Percentiles rank a stretch among this genome's conserved stretches.
These are phyloP conservation scores for Miichthys miiuy DNA, from an alignment of 2,797 vertebrate species.

Conservation along the genomic window DNA sequence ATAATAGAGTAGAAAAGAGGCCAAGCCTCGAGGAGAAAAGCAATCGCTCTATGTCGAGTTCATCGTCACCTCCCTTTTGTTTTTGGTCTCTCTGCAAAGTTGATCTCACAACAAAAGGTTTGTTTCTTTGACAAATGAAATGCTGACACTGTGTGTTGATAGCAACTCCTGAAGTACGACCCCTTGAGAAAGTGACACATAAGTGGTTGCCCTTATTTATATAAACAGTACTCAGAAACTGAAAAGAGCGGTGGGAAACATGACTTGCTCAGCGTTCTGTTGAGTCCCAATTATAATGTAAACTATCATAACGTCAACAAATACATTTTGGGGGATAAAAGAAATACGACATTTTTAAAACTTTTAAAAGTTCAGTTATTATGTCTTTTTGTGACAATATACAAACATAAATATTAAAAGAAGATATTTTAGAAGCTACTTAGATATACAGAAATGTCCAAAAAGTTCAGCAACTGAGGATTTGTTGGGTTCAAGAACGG, in stretches of 20 bases:
- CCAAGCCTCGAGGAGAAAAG: slow-evolving; percentile 28
- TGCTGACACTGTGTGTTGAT: slow-evolving; percentile 42
- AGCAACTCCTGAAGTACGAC: neutral
- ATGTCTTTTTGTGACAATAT: neutral
- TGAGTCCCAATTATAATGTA: neutral
- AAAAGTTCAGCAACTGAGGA: neutral
- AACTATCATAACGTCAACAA: neutral
- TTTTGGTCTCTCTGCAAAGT: slow-evolving; percentile 37
- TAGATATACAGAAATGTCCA: neutral
- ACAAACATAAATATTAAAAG: neutral
- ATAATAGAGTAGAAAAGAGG: slow-evolving; percentile 54
- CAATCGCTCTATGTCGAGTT: slow-evolving; percentile 6
- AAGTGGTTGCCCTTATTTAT: slow-evolving; percentile 58
- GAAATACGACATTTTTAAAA: neutral
- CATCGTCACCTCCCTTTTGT: slow-evolving; percentile 32
- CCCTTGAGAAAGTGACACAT: slow-evolving; percentile 34
- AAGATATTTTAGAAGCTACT: neutral
- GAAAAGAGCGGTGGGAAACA: neutral
- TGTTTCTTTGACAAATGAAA: slow-evolving; percentile 38
- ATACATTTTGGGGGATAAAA: neutral
- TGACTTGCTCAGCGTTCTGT: neutral
- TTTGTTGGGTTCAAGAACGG: neutral
- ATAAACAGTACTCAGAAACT: slow-evolving; percentile 10
- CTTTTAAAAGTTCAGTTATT: neutral
- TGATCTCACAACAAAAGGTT: slow-evolving; percentile 49